Percentiles rank a stretch among this genome's conserved stretches.
Evolutionary conservation across 2,113 vertebrate species (phyloP).

Genomic region (Polypterus bichir): DNA sequence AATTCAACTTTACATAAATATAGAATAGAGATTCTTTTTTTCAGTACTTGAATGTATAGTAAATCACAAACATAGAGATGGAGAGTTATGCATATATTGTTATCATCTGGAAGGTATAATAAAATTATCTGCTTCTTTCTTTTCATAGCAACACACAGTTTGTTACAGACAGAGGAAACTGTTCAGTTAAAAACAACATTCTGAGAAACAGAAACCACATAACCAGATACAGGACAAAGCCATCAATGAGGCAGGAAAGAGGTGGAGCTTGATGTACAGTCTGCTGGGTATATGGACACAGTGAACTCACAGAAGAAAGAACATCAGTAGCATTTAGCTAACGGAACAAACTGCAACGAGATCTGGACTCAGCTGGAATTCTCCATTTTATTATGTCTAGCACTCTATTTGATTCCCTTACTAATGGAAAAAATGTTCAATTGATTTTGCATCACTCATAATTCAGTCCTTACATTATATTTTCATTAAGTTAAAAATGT

Average conservation of each 20-base stretch:
- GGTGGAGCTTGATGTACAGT: conserved; percentile 2
- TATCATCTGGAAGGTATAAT: no score
- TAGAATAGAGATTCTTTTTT: no score
- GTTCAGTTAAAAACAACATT: conserved; percentile 8
- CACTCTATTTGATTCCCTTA: not conserved
- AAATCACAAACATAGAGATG: no score
- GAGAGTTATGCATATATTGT: no score
- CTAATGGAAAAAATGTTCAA: conserved; percentile 11
- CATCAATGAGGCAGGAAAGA: conserved; percentile 5
- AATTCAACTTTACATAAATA: no score
- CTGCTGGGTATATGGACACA: not conserved
- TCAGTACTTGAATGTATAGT: no score
- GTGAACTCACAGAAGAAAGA: conserved; percentile 14
- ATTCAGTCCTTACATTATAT: no score
- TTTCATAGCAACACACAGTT: conserved; percentile 1
- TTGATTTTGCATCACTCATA: not conserved
- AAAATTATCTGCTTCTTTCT: not conserved
- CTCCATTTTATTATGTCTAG: conserved; percentile 4
- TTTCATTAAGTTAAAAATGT: no score
- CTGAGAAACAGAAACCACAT: conserved; percentile 18
- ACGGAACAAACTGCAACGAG: conserved; percentile 7
- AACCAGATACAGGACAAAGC: conserved; percentile 8
- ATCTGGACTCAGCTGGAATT: conserved; percentile 5
- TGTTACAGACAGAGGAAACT: conserved; percentile 6
- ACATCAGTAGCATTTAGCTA: not conserved